Evolutionary conservation across 1,140 invertebrate genomes (phyloP), one percentile per base, ranked within the genome.

Genomic region (Nilaparvata lugens): DNA sequence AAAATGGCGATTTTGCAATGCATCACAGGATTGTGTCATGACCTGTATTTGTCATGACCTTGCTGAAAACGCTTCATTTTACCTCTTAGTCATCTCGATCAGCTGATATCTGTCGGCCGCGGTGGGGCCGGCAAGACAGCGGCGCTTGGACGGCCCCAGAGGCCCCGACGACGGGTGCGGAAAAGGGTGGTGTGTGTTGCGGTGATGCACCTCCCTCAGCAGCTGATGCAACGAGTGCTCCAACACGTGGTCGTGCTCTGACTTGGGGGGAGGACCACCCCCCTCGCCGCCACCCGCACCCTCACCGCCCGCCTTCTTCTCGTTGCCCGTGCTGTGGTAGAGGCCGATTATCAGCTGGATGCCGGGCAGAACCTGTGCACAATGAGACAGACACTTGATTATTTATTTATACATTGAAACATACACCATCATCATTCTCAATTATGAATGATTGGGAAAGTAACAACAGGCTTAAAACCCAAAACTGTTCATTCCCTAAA

Each of bases 171-270:
- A 88, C 1, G 94, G 94, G 79, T 97, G 94, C 1, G 95, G 95
- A 72, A 95, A 89, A 4, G 93, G 89, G 75, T 93, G 90, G 76
- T 95, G 89, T 5, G 92, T 89, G 73, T 95, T 95, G 70, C 88
- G 85, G 71, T 93, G 87, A 76, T 97, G 95, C 40, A 59, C 57
- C 70, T 96, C 91, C 16, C 94, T 78, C 28, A 97, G 74, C 45
- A 97, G 74, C 74, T 97, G 95, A 76, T 98, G 94, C 24, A 98
- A 75, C 0, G 93, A 96, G 74, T 97, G 95, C 71, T 98, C 95
- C 54, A 98, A 72, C 6, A 97, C 94, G 72, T 96, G 92, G 76
- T 97, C 94, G 70, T 97, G 93, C 67, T 96, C 93, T 5, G 85
- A 81, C 72, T 85, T 85, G 2, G 77, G 74, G 14, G 79, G 71